These are phyloP conservation scores for Typhlichthys subterraneus DNA, from an alignment of 2,797 vertebrate species.

Conservation along the genomic window DNA sequence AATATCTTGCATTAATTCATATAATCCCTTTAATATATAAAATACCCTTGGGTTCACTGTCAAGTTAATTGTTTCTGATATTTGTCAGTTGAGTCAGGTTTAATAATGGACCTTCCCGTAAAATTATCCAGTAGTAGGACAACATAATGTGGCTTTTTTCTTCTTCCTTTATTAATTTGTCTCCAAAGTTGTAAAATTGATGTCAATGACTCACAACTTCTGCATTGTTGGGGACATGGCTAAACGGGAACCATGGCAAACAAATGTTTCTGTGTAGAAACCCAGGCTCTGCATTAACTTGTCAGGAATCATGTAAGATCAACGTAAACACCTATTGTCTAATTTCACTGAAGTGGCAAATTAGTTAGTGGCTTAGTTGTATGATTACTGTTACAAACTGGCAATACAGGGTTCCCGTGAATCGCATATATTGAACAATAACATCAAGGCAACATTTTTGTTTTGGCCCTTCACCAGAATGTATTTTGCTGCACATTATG, in stretches of 20 bases:
- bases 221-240: not conserved
- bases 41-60: not conserved
- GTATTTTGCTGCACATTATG: too few relatives aligned
- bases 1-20: slow-evolving; percentile 3
- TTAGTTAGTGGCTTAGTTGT: slow-evolving; percentile 37
- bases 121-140: not conserved
- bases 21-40: not conserved
- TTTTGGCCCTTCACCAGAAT: too few relatives aligned
- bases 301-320: slow-evolving; percentile 19
- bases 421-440: not conserved
- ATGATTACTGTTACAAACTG: slow-evolving; percentile 16
- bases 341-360: slow-evolving; percentile 31
- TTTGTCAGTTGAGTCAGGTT: too few relatives aligned
- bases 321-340: slow-evolving; percentile 43
- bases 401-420: too few relatives aligned
- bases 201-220: too few relatives aligned
- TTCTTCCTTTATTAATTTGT: too few relatives aligned
- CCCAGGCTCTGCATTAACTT: slow-evolving; percentile 4
- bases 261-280: not conserved
- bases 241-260: slow-evolving; percentile 20
- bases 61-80: too few relatives aligned
- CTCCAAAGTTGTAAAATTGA: too few relatives aligned
- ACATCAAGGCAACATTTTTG: too few relatives aligned
- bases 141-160: not conserved
- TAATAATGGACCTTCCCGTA: not conserved